A percentile compares a stretch with the other conserved stretches of the same genome.
Conservation (phyloP, 2,113 vertebrate genomes). For the Trematocara marginatum region DNA sequence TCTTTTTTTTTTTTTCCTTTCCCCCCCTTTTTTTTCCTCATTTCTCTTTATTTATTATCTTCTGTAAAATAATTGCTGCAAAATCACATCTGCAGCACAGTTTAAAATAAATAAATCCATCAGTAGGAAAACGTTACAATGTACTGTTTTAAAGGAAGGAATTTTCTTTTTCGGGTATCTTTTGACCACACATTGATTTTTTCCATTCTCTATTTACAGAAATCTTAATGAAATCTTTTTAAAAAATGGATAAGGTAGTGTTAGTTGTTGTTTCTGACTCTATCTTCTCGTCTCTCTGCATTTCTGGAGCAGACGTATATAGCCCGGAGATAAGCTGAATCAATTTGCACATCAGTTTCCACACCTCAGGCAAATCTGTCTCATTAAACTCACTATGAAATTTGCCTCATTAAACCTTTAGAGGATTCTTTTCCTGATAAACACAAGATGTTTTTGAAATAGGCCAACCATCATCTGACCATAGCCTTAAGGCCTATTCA, state of each 20-base stretch:
- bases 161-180: background rate
- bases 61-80: background rate
- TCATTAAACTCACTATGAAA: background rate
- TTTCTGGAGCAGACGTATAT: background rate
- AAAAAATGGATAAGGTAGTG: background rate
- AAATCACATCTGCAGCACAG: background rate
- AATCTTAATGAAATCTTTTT: background rate
- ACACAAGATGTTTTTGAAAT: background rate
- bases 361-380: background rate
- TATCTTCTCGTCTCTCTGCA: rapidly evolving
- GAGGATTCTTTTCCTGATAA: rapidly evolving
- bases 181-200: background rate
- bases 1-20: too few relatives aligned
- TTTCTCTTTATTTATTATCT: background rate
- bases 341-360: background rate
- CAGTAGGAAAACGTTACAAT: background rate
- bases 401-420: background rate
- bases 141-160: background rate
- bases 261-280: background rate
- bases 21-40: too few relatives aligned
- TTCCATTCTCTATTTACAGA: background rate
- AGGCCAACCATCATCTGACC: background rate
- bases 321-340: rapidly evolving
- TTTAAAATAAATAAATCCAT: background rate
- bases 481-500: background rate